phyloP scores from a whole-genome alignment of 2,888 invertebrate species.

The Phrixothrix hirtus region DNA sequence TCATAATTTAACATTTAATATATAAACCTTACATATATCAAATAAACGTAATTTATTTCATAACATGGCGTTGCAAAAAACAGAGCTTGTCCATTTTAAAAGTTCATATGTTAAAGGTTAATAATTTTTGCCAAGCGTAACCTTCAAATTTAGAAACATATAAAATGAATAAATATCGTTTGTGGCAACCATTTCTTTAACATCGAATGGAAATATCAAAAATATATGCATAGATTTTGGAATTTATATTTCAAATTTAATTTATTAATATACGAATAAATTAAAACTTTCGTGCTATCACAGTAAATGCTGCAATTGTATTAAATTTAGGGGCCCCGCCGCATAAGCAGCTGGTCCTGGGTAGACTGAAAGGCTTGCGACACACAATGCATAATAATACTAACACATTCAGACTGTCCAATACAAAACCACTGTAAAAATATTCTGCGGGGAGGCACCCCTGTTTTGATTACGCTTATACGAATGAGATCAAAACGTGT shows the following conservation, averaged over 20 bases:
- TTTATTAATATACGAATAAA: slow-evolving; percentile 2
- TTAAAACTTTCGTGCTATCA: slow-evolving; percentile 15
- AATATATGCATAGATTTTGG: slow-evolving; percentile 4
- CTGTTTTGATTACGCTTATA: slow-evolving; percentile 31
- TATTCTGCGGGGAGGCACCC: slow-evolving; percentile 40
- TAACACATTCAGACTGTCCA: slow-evolving; percentile 38
- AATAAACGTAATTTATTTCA: no score
- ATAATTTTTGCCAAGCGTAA: no score
- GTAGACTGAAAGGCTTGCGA: slow-evolving; percentile 30
- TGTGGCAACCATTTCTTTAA: slow-evolving; percentile 4
- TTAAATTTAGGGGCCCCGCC: slow-evolving; percentile 12
- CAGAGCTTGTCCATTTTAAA: no score
- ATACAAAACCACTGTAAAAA: slow-evolving; percentile 52
- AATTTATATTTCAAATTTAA: background rate
- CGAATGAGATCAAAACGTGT: slow-evolving; percentile 30
- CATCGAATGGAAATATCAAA: slow-evolving; percentile 5
- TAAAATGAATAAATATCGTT: no score
- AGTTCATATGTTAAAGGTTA: no score
- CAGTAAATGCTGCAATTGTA: slow-evolving; percentile 16
- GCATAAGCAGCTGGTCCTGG: slow-evolving; percentile 23
- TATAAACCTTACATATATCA: no score
- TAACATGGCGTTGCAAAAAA: no score
- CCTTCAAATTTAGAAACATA: no score
- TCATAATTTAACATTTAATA: no score
- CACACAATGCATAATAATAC: slow-evolving; percentile 37